These are phyloP conservation scores for Synergus gifuensis DNA, from an alignment of 2,888 invertebrate genomes.

Conservation along the genomic window DNA sequence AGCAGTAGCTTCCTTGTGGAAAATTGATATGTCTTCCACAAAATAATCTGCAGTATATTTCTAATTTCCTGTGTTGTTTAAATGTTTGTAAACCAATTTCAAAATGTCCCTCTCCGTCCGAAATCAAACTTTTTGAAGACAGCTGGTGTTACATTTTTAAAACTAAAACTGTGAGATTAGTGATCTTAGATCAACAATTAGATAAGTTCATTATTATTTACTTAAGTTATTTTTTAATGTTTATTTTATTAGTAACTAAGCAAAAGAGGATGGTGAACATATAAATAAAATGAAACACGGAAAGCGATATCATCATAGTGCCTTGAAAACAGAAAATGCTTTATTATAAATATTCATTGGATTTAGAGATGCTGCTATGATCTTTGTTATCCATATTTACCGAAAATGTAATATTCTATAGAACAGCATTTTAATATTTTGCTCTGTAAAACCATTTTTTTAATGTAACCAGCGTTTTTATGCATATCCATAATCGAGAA, in stretches of 20 bases:
- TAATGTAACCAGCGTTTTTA: background rate
- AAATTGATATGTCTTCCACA: conserved; percentile 9
- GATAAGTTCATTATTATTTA: background rate
- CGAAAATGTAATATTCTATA: background rate
- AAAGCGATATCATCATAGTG: background rate
- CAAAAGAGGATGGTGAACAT: background rate
- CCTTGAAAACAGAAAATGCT: background rate
- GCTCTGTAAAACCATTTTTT: too few relatives aligned
- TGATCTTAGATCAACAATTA: background rate
- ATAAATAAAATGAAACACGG: background rate
- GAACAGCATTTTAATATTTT: background rate
- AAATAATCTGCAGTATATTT: background rate
- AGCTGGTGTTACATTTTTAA: conserved; percentile 5
- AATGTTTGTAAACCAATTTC: background rate
- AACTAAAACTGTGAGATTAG: background rate
- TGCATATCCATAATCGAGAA: background rate
- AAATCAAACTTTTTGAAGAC: conserved; percentile 13
- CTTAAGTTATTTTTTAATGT: conserved; percentile 1
- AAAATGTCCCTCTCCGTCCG: conserved; percentile 9
- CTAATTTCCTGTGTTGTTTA: background rate
- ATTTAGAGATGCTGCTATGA: background rate
- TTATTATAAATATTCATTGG: background rate
- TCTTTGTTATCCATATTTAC: background rate
- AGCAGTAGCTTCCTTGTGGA: conserved; percentile 8
- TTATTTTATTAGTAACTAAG: background rate